phyloP scores from a whole-genome alignment of 2,113 vertebrate species.

The Bufo bufo region DNA sequence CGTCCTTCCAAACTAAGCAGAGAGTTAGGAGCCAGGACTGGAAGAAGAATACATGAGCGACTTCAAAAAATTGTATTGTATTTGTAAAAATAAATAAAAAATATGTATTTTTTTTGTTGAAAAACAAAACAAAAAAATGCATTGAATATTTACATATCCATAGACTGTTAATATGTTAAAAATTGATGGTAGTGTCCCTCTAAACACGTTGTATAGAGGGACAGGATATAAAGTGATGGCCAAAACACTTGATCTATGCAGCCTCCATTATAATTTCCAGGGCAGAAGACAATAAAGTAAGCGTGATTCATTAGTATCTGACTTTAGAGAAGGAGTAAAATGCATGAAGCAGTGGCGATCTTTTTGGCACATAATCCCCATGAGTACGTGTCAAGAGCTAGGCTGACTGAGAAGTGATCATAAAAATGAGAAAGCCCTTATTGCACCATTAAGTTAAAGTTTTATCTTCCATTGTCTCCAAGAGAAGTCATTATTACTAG shows the following conservation, averaged over 20 bases:
- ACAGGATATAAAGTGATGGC: not conserved
- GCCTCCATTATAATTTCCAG: not conserved
- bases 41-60: no score
- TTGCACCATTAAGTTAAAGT: conserved; percentile 57
- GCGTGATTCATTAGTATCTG: conserved; percentile 23
- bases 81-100: no score
- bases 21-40: no score
- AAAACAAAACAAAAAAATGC: no score
- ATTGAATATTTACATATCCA: no score
- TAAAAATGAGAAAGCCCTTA: conserved; percentile 53
- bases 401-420: conserved; percentile 53
- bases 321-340: conserved; percentile 19
- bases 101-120: no score
- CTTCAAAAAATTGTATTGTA: no score
- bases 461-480: conserved; percentile 53
- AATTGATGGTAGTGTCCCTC: no score
- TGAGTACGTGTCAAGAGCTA: conserved; percentile 44
- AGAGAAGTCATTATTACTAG: conserved; percentile 55
- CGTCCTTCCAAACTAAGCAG: no score
- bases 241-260: not conserved
- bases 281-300: conserved; percentile 29
- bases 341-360: conserved; percentile 21
- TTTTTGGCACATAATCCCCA: conserved; percentile 43
- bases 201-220: not conserved
- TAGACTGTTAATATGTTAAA: no score